phyloP scores from a whole-genome alignment of 1,140 invertebrate genomes.

The Choristoneura fumiferana region DNA sequence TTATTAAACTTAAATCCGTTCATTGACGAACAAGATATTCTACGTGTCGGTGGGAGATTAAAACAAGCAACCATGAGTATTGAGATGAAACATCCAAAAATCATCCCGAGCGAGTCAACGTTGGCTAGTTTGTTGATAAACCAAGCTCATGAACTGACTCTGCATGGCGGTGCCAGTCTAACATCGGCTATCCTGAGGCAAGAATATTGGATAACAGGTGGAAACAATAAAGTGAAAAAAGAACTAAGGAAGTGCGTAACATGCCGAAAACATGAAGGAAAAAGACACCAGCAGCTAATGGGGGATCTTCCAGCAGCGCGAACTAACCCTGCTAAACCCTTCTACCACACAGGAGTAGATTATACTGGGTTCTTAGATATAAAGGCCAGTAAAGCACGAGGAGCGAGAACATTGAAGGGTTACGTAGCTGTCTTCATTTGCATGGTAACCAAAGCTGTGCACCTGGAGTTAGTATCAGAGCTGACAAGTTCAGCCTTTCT shows the following conservation, averaged over 20 bases:
- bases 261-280: slow-evolving; percentile 23
- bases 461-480: slow-evolving; percentile 55
- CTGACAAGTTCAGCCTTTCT: slow-evolving; percentile 54
- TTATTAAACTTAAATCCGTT: slow-evolving; percentile 30
- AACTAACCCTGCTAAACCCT: slow-evolving; percentile 18
- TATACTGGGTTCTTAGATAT: slow-evolving; percentile 38
- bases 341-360: slow-evolving; percentile 37
- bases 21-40: slow-evolving; percentile 28
- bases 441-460: slow-evolving; percentile 52
- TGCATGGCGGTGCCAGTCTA: slow-evolving; percentile 39
- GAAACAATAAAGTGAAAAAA: slow-evolving; percentile 13
- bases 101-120: slow-evolving; percentile 29
- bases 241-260: slow-evolving; percentile 16
- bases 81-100: slow-evolving; percentile 33
- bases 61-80: slow-evolving; percentile 21
- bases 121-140: slow-evolving; percentile 35
- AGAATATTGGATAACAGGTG: slow-evolving; percentile 39
- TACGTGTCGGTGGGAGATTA: slow-evolving; percentile 48
- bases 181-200: slow-evolving; percentile 31
- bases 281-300: slow-evolving; percentile 28
- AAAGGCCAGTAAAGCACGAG: slow-evolving; percentile 27
- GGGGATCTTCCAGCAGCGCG: slow-evolving; percentile 32
- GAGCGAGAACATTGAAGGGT: slow-evolving; percentile 35
- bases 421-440: slow-evolving; percentile 59
- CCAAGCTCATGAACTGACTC: slow-evolving; percentile 32